Evolutionary conservation across 2,888 invertebrate genomes (phyloP).

Genomic region (Dendrolimus houi): DNA sequence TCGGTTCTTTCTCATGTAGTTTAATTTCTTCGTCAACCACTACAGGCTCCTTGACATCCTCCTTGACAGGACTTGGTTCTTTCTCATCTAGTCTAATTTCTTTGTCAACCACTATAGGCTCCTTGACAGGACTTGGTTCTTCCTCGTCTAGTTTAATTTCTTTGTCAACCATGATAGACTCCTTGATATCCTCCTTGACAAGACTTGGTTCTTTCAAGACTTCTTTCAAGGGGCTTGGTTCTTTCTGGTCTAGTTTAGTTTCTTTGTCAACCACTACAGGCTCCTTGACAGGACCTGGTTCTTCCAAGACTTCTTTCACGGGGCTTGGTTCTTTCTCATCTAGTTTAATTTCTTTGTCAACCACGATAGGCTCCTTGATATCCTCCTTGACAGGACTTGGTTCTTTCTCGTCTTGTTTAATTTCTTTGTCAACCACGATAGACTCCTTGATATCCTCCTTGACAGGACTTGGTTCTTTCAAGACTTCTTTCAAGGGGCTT

Average conservation of each 20-base stretch:
- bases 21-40: background rate
- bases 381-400: background rate
- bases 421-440: too few relatives aligned
- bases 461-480: too few relatives aligned
- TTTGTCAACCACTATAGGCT: too few relatives aligned
- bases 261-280: background rate
- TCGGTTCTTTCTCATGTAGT: background rate
- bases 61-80: background rate
- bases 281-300: too few relatives aligned
- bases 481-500: too few relatives aligned
- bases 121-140: background rate
- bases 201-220: slow-evolving; percentile 2
- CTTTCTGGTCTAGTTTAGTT: background rate
- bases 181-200: slow-evolving; percentile 3
- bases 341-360: background rate
- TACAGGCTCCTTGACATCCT: slow-evolving; percentile 2
- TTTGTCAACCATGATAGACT: background rate
- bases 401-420: background rate
- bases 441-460: too few relatives aligned
- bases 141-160: background rate
- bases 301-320: slow-evolving; percentile 1
- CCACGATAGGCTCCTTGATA: slow-evolving; percentile 6
- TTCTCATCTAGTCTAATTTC: too few relatives aligned
- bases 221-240: slow-evolving; percentile 1
- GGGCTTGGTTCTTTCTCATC: slow-evolving; percentile 9